phyloP scores from a whole-genome alignment of 1,140 invertebrate genomes.

The Cyclargus thomasi region DNA sequence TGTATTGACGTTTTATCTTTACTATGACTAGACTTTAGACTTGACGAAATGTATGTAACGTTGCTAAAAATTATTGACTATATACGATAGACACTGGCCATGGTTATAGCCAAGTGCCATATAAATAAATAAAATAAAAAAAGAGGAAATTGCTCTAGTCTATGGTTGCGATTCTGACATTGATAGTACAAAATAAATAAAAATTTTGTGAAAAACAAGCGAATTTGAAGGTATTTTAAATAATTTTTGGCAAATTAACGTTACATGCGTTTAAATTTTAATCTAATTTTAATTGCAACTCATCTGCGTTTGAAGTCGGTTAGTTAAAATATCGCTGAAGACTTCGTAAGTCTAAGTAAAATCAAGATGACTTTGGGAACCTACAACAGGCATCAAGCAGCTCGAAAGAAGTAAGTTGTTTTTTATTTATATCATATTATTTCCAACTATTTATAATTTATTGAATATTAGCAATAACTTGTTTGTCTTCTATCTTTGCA shows the following conservation, averaged over 20 bases:
- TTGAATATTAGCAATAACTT: conserved; percentile 21
- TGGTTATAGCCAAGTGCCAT: background rate
- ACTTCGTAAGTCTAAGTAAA: background rate
- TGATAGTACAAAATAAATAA: background rate
- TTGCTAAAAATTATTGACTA: no score
- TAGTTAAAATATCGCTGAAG: background rate
- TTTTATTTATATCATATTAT: conserved; percentile 23
- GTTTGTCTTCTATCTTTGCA: conserved; percentile 34
- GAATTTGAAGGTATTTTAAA: background rate
- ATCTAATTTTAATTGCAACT: background rate
- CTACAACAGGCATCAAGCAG: conserved; percentile 64
- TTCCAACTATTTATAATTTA: conserved; percentile 16
- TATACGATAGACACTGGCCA: no score
- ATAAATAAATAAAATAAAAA: background rate
- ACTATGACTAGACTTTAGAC: no score
- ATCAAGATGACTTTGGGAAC: conserved; percentile 60
- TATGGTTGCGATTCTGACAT: background rate
- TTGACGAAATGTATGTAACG: no score
- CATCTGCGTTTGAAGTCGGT: background rate
- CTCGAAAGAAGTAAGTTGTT: conserved; percentile 55
- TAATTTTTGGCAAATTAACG: background rate
- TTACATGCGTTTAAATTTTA: background rate
- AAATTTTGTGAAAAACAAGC: background rate
- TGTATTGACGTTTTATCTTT: no score
- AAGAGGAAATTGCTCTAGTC: no score